A percentile compares a stretch with the other conserved stretches of the same genome.
Conservation (phyloP, 30 jellyfish, hydroid and myxozoan genomes). For the Catostylus mosaicus region DNA sequence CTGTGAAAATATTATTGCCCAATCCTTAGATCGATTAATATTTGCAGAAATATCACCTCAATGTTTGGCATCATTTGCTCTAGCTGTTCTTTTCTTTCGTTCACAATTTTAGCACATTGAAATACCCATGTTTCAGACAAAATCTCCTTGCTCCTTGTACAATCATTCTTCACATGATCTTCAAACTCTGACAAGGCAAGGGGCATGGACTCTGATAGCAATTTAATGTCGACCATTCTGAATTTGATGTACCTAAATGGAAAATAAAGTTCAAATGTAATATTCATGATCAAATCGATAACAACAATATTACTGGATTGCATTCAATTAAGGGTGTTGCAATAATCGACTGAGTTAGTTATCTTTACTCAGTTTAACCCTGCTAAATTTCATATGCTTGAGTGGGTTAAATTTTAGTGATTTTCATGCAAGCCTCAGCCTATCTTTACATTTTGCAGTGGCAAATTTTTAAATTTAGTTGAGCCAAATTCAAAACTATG, state of each 20-base stretch:
- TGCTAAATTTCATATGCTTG: too few relatives aligned
- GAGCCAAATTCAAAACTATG: too few relatives aligned
- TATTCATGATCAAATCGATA: background rate
- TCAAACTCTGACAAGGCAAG: conserved; percentile 35
- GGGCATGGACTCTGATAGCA: conserved; percentile 40
- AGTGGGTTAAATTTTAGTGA: too few relatives aligned
- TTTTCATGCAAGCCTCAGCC: too few relatives aligned
- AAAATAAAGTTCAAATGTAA: background rate
- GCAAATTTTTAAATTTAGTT: too few relatives aligned
- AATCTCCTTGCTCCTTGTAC: conserved; percentile 38
- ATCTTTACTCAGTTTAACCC: too few relatives aligned
- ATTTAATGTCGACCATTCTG: conserved; percentile 44
- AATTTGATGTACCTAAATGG: conserved; percentile 41
- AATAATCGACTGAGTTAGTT: too few relatives aligned
- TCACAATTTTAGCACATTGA: conserved; percentile 59
- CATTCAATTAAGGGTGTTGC: too few relatives aligned
- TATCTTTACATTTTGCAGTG: too few relatives aligned
- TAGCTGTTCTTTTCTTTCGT: conserved; percentile 20
- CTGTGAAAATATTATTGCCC: too few relatives aligned
- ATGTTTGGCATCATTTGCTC: conserved; percentile 48
- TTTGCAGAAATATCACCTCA: conserved; percentile 48
- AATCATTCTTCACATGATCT: conserved; percentile 21
- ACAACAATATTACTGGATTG: too few relatives aligned
- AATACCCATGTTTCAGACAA: conserved; percentile 61
- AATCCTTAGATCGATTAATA: too few relatives aligned